Evolutionary conservation across 2,113 vertebrate species (phyloP), one percentile per base, ranked within the genome.

Genomic region (Esox niger): DNA sequence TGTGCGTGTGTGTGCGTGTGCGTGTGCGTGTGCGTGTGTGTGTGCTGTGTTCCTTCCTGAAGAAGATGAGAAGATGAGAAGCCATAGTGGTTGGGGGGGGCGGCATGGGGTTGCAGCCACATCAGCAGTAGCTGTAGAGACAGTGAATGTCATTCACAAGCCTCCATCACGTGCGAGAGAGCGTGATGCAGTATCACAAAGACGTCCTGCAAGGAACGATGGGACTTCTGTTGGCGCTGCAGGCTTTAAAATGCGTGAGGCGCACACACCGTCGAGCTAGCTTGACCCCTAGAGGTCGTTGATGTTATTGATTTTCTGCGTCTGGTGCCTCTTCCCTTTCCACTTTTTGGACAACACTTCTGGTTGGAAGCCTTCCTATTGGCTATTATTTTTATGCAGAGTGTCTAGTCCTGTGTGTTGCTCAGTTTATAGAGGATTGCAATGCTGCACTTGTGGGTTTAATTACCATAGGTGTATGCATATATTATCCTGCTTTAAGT

Each of bases 101-200:
- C 69, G 74, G n/a, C n/a, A n/a, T n/a, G 77, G 66, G 72, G 73
- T 66, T 62, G 69, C 62, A 61, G 81, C 74, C 4, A 68, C 77
- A 77, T 5, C n/a, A 21, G 60, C 17, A n/a, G n/a, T n/a, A 27
- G 75, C 70, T 74, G 79, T 66, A 75, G 64, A 78, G 62, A 78
- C 61, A 1, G 76, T 63, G 71, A 66, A 79, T 86, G 80, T 82
- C 25, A 29, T 59, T 75, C 75, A 78, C 25, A 57, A 71, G 79
- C 74, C 35, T 27, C n/a, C 8, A 66, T 87, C 88, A 90, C 86
- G 80, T 91, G 88, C 68, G 73, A 33, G 38, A 70, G 78, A 83
- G 85, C 73, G 86, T 89, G 87, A 88, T 75, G 68, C 76, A 60
- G 74, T 78, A 75, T 80, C 73, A 27, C 73, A 27, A 58, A 38